Percentiles rank a stretch among this genome's conserved stretches.
phyloP scores from a whole-genome alignment of 53 echinoderm and acorn worm species.

The Temnopleurus reevesii region DNA sequence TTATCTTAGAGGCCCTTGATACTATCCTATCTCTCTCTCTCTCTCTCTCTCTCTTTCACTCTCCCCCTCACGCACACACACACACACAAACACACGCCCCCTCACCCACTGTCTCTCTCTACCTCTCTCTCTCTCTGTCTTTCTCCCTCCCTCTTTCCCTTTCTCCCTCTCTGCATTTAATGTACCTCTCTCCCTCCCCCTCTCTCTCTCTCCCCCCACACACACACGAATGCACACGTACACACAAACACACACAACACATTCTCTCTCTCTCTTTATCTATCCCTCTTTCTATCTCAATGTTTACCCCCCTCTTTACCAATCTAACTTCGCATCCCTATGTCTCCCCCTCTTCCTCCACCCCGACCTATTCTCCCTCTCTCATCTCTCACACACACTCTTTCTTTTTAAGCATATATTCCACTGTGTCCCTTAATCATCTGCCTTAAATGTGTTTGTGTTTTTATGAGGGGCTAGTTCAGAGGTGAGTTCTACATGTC shows the following conservation, averaged over 20 bases:
- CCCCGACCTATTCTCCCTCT: neutral
- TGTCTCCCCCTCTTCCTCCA: neutral
- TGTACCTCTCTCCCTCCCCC: neutral
- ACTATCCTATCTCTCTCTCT: neutral
- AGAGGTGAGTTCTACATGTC: too few relatives aligned
- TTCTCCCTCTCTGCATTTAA: neutral
- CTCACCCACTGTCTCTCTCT: neutral
- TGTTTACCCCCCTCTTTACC: neutral
- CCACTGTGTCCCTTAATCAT: too few relatives aligned
- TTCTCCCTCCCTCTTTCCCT: neutral
- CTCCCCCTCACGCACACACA: neutral
- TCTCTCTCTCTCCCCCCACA: neutral
- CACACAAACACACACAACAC: too few relatives aligned
- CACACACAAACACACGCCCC: too few relatives aligned
- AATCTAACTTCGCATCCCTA: too few relatives aligned
- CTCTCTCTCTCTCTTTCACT: neutral
- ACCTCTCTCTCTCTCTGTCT: neutral
- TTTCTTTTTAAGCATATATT: too few relatives aligned
- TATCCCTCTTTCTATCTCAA: neutral
- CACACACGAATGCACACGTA: too few relatives aligned
- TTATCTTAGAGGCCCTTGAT: too few relatives aligned
- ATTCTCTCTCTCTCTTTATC: neutral
- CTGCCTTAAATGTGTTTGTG: too few relatives aligned
- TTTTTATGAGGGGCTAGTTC: too few relatives aligned
- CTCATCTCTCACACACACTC: too few relatives aligned